A percentile compares a stretch with the other conserved stretches of the same genome.
Evolutionary conservation across 2,888 invertebrate species (phyloP).

Genomic region (Tineola bisselliella): DNA sequence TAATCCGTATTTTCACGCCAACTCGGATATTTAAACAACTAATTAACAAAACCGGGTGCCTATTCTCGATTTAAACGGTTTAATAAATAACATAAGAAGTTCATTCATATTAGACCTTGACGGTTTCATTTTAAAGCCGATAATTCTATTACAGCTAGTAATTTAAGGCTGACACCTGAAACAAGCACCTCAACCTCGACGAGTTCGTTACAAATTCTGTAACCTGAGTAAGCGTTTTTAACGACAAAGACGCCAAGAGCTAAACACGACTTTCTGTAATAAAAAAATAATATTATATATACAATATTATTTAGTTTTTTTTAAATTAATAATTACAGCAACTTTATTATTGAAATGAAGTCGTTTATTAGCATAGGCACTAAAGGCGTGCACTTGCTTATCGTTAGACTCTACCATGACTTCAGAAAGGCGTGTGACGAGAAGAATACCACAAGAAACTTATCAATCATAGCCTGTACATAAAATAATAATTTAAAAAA

Average conservation of each 20-base stretch:
- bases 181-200: slow-evolving; percentile 10
- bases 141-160: not conserved
- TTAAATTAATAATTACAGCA: no score
- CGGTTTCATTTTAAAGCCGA: not conserved
- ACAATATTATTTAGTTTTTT: no score
- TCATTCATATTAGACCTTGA: not conserved
- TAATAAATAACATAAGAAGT: not conserved
- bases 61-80: not conserved
- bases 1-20: not conserved
- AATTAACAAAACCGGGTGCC: not conserved
- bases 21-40: slow-evolving; percentile 1
- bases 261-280: no score
- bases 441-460: no score
- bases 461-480: no score
- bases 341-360: no score
- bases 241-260: not conserved
- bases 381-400: no score
- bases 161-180: slow-evolving; percentile 11
- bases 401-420: no score
- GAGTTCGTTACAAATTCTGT: slow-evolving; percentile 12
- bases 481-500: no score
- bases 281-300: no score
- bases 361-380: no score
- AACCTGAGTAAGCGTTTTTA: slow-evolving; percentile 10
- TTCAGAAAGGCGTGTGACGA: no score